A percentile compares a stretch with the other conserved stretches of the same genome.
Evolutionary conservation across 2,888 invertebrate genomes (phyloP).

Genomic region (Adela reaumurella): DNA sequence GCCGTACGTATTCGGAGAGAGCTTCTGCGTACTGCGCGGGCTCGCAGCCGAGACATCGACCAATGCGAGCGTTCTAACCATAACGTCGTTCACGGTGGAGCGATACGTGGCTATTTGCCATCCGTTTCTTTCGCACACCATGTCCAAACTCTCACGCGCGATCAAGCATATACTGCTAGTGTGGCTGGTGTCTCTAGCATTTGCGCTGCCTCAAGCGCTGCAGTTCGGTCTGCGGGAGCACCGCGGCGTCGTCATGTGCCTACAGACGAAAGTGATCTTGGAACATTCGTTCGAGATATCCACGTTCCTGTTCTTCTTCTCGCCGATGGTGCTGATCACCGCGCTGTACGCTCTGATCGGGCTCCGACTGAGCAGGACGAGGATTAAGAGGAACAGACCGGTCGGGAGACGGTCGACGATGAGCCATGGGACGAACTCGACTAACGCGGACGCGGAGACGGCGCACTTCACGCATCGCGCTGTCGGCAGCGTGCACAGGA

Average conservation of each 20-base stretch:
- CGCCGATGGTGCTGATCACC: conserved; percentile 72
- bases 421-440: conserved; percentile 8
- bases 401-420: neutral
- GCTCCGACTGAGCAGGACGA: conserved; percentile 53
- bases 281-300: conserved; percentile 68
- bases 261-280: conserved; percentile 48
- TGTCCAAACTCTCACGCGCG: conserved; percentile 83
- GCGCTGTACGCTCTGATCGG: conserved; percentile 70
- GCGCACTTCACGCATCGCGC: neutral
- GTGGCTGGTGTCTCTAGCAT: conserved; percentile 73
- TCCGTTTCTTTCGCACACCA: conserved; percentile 69
- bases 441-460: neutral
- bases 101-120: conserved; percentile 62
- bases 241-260: conserved; percentile 39
- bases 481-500: conserved; percentile 25
- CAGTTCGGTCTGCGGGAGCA: conserved; percentile 38
- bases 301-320: conserved; percentile 68
- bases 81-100: conserved; percentile 83
- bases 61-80: conserved; percentile 73
- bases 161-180: conserved; percentile 75
- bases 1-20: conserved; percentile 74
- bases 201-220: conserved; percentile 69
- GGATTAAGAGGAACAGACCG: conserved; percentile 7
- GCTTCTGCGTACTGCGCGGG: conserved; percentile 74
- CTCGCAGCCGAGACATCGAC: conserved; percentile 77